Base-by-base conservation (phyloP, 2,113 vertebrate genomes). In the Bathybates hornii region DNA sequence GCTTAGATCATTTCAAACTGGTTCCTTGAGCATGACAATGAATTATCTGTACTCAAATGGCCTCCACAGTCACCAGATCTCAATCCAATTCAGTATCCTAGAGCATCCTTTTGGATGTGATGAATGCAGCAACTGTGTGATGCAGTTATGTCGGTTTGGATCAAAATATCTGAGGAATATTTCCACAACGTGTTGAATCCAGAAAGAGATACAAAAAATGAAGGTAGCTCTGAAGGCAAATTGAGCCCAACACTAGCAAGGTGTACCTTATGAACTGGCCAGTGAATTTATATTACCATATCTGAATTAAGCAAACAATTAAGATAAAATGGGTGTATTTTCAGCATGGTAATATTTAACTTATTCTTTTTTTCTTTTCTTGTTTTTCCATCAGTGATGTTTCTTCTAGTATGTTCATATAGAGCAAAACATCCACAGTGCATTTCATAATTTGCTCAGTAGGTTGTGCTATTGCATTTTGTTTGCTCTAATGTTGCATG, bases 381-480 rank as follows among this genome's bases (percentile, higher is more conserved):
- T 32, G 27, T 50, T 50, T 78, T 50, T n/a, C 24, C 24, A 29
- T 45, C 16, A 82, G 24, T 45, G 10, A 34, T 19, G 3, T 61
- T 45, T 61, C 38, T 81, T 17, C 21, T 19, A 29, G 36, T 6
- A 50, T 12, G 41, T 17, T 80, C 5, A 10, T 17, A 6, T 5
- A 76, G 21, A 48, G 24, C 14, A 78, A 32, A 78, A 76, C 24
- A 50, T 50, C 27, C 45, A 78, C 24, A 73, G n/a, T 86, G 66
- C 19, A 88, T 16, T 89, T 85, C 48, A 27, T 6, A 54, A 10
- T 14, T 19, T 85, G 41, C 8, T 90, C 94, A 89, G 66, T 78
- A 94, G 92, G 83, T 4, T 27, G 89, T 24, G 50, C 78, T 11
- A 89, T 93, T 93, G 89, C 68, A 83, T 38, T 88, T 82, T 59